These are phyloP conservation scores for Nasua narica DNA, from an alignment of 2,797 vertebrate genomes.

Conservation along the genomic window DNA sequence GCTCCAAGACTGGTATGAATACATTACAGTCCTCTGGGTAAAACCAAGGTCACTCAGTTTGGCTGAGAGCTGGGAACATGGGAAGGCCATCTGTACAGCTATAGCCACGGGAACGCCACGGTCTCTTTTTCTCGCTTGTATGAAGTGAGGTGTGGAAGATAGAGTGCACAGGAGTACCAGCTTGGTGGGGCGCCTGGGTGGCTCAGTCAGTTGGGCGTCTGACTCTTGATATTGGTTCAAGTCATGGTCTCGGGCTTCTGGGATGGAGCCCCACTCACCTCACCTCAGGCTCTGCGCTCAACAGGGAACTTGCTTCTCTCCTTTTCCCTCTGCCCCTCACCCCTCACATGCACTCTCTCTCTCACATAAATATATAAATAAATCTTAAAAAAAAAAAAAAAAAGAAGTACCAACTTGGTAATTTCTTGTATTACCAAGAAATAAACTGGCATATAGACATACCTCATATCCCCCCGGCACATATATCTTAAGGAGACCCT, in stretches of 20 bases:
- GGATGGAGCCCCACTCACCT: background rate
- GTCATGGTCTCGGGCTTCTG: background rate
- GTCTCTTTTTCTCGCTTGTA: background rate
- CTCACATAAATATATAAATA: background rate
- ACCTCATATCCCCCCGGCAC: background rate
- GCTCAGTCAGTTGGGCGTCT: background rate
- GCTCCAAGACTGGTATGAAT: background rate
- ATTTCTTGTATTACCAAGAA: background rate
- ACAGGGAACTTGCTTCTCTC: background rate
- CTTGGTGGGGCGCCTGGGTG: background rate
- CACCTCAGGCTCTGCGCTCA: background rate
- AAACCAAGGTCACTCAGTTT: background rate
- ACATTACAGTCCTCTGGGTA: background rate
- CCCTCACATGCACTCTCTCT: background rate
- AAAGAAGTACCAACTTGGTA: background rate
- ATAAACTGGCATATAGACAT: background rate
- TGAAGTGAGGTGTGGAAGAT: background rate
- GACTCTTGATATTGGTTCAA: background rate
- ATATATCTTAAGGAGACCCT: background rate
- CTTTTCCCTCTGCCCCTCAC: background rate
- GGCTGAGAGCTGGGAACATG: slow-evolving; percentile 82
- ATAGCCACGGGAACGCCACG: slow-evolving; percentile 75
- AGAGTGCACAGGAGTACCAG: background rate
- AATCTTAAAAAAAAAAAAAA: background rate
- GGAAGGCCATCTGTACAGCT: slow-evolving; percentile 81